Evolutionary conservation across 2,888 invertebrate species (phyloP).

Genomic region (Dioctria rufipes): DNA sequence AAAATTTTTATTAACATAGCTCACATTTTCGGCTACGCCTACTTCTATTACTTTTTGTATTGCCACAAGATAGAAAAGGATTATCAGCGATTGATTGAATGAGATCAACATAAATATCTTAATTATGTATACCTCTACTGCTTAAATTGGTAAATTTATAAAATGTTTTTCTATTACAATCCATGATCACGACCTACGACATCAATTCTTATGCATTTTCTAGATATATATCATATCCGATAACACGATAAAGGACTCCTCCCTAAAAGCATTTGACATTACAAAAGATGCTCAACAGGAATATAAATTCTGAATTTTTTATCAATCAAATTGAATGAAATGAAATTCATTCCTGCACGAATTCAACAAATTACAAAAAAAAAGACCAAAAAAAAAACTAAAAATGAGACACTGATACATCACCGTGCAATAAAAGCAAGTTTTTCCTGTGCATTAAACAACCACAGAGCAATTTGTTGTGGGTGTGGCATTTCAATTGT

Average conservation of each 20-base stretch:
- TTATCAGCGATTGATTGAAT: no score
- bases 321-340: conserved; percentile 41
- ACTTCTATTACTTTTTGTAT: no score
- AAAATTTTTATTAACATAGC: no score
- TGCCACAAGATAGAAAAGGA: no score
- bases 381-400: neutral
- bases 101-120: no score
- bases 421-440: conserved; percentile 8
- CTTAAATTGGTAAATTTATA: no score
- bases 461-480: conserved; percentile 44
- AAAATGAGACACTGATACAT: conserved; percentile 32
- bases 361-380: conserved; percentile 15
- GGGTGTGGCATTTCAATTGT: conserved; percentile 42
- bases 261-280: neutral
- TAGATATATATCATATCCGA: no score
- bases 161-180: no score
- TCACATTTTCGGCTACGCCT: no score
- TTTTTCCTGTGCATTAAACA: conserved; percentile 29
- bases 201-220: no score
- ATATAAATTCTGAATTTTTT: conserved; percentile 24
- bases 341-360: conserved; percentile 16
- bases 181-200: no score
- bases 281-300: neutral
- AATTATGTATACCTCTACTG: no score
- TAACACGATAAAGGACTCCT: neutral